Base-by-base conservation (phyloP, 1,140 invertebrate genomes). In the Drosophila orosa region DNA sequence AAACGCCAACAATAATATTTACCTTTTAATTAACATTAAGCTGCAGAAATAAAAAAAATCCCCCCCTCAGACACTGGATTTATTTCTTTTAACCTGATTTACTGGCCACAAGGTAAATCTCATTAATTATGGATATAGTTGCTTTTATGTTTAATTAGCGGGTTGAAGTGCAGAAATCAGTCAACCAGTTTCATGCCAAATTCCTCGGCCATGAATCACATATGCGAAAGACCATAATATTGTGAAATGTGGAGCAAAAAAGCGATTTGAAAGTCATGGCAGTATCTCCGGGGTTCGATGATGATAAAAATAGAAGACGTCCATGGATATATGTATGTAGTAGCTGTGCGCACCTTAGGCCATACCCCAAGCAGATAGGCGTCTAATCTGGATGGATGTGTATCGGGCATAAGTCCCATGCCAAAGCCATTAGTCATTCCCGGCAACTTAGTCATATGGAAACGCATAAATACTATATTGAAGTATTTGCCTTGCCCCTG, bases 341-440 rank as follows among this genome's bases (percentile, higher is more conserved):
- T 5, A 35, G 37, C 9, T n/a, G 29, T 33, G 40, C 35, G 24
- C 47, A n/a, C 40, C 45, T 31, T 29, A 61, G 22, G 33, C 24
- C 29, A n/a, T n/a, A n/a, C 9, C 9, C n/a, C 3, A 8, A 15
- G 24, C 47, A 37, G 48, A 67, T 68, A 68, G 45, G n/a, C 50
- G 25, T 71, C 50, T 69, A 69, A 69, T 69, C 67, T 68, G 19
- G 33, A 63, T 52, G 29, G 17, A 52, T 45, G 44, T 42, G 35
- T 54, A 33, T 12, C 62, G 24, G 24, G 29, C 37, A 55, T 33
- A 55, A 15, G 29, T 35, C 40, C 25, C 63, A 71, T 71, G 27
- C 62, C 67, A 24, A 47, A 47, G 67, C n/a, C 17, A 72, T 72
- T 71, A 72, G 68, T 72, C 68, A 72, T 44, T 55, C n/a, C 33